Conservation (phyloP, 2,888 invertebrate species). For the Lasioglossum marginatum region DNA sequence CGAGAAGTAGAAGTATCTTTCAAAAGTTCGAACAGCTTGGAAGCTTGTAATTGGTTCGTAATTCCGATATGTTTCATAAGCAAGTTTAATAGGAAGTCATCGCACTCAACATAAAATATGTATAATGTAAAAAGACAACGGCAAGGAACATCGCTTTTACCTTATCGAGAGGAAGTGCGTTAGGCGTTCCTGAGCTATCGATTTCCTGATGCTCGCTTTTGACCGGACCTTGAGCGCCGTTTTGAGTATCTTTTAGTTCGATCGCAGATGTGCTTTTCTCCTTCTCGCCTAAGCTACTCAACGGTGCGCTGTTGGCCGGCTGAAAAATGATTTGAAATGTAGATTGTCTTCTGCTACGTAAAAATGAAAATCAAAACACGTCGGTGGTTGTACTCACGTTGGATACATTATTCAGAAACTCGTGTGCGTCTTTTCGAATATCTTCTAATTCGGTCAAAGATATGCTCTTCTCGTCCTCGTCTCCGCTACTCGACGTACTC, state of each 20-base stretch:
- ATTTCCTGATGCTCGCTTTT: no score
- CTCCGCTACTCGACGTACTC: constrained; percentile 25
- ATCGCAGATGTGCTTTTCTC: no score
- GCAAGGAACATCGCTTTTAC: constrained; percentile 34
- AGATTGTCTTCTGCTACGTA: no score
- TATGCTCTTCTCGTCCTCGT: neutral
- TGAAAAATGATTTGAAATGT: constrained; percentile 27
- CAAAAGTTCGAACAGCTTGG: neutral
- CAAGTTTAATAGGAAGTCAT: neutral
- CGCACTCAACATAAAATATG: neutral
- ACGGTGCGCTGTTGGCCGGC: constrained; percentile 20
- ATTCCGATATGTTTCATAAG: neutral
- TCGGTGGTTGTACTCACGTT: no score
- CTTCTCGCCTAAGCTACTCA: no score
- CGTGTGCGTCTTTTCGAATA: no score
- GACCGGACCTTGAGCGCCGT: no score
- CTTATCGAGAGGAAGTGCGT: neutral
- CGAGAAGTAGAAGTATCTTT: neutral
- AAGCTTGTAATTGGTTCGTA: neutral
- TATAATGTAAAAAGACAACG: neutral
- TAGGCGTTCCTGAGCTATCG: no score
- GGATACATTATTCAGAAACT: no score
- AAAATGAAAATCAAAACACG: no score
- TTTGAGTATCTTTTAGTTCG: no score
- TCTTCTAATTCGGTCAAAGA: constrained; percentile 15